These are phyloP conservation scores for Cataglyphis cursor DNA, from an alignment of 2,888 invertebrate genomes.

Conservation along the genomic window DNA sequence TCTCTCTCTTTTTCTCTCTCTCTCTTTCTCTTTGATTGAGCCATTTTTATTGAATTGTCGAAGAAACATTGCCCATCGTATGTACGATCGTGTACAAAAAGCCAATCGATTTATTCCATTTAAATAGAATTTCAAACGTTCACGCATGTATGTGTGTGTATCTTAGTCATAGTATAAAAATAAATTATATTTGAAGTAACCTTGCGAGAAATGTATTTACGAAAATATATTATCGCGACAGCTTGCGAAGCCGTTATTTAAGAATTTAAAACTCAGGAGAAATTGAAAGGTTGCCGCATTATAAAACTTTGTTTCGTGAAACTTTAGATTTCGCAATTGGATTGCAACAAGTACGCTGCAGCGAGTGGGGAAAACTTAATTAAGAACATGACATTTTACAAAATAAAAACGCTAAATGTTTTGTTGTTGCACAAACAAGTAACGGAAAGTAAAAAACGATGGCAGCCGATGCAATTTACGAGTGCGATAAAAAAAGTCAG, in stretches of 20 bases:
- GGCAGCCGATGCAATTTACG: not conserved
- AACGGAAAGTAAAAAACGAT: not conserved
- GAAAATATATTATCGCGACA: not conserved
- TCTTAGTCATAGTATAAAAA: not conserved
- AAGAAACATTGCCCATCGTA: not conserved
- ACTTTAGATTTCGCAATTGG: constrained; percentile 18
- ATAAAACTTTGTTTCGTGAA: constrained; percentile 29
- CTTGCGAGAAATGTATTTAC: not conserved
- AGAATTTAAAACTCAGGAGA: constrained; percentile 26
- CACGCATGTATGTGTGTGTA: not conserved
- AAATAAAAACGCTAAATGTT: constrained; percentile 8
- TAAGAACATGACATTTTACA: not conserved
- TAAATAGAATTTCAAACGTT: constrained; percentile 8
- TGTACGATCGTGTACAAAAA: not conserved
- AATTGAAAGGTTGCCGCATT: constrained; percentile 28
- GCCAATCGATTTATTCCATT: not conserved
- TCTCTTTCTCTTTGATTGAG: not conserved
- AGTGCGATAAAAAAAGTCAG: not conserved
- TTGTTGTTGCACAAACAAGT: not conserved
- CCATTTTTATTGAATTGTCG: not conserved
- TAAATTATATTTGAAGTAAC: not conserved
- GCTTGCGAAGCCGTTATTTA: not conserved
- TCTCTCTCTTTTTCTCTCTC: not conserved
- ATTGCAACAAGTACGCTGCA: constrained; percentile 11
- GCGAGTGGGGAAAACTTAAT: not conserved